phyloP scores from a whole-genome alignment of 2,797 vertebrate genomes.

The Liparis tanakae region DNA sequence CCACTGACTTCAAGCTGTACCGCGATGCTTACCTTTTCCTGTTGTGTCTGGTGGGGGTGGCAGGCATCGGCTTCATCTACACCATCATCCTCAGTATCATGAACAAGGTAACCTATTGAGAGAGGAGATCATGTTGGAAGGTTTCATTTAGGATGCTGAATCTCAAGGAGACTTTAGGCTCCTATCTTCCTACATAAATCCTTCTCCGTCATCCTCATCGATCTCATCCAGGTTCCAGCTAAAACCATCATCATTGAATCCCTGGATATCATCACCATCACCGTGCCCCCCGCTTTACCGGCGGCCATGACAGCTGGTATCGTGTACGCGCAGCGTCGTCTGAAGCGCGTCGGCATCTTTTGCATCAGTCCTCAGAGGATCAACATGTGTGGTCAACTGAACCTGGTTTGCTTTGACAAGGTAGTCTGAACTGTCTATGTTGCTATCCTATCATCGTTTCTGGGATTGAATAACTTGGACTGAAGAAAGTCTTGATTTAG shows the following conservation, averaged over 20 bases:
- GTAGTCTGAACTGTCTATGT: constrained; percentile 64
- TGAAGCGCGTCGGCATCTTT: constrained; percentile 93
- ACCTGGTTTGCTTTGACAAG: constrained; percentile 98
- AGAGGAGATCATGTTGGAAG: neutral
- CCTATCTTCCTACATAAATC: neutral
- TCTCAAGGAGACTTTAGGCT: neutral
- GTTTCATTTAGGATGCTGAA: neutral
- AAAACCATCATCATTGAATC: constrained; percentile 90
- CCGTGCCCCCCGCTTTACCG: constrained; percentile 94
- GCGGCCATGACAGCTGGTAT: constrained; percentile 97
- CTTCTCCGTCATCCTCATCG: neutral
- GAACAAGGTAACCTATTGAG: constrained; percentile 54
- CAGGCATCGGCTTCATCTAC: constrained; percentile 93
- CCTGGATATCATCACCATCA: constrained; percentile 97
- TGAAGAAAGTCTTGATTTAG: neutral
- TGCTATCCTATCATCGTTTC: neutral
- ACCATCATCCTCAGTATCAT: constrained; percentile 90
- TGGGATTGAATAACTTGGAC: neutral
- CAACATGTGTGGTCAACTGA: constrained; percentile 96
- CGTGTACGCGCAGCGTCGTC: constrained; percentile 92
- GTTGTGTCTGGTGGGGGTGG: constrained; percentile 92
- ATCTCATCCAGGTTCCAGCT: constrained; percentile 82
- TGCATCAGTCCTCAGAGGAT: constrained; percentile 98
- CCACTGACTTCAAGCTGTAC: constrained; percentile 97
- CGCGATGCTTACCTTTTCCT: constrained; percentile 94